Evolutionary conservation across 1,140 invertebrate species (phyloP), one percentile per base, ranked within the genome.

Genomic region (Drosophila dunni): DNA sequence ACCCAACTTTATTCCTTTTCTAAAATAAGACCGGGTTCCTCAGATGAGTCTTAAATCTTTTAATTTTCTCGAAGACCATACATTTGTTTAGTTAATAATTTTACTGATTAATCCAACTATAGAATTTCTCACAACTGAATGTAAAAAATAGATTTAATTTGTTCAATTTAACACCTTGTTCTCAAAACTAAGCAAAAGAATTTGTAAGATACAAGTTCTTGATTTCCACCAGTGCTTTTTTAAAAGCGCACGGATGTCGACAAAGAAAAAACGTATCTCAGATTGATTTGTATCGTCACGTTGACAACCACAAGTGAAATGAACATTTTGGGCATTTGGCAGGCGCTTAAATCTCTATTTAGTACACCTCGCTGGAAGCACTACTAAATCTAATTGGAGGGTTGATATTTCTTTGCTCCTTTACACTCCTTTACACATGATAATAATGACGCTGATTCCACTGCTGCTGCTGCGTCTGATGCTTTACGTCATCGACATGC

Each of bases 301-400:
- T 56, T 88, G 71, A 67, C 79, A 79, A 76, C 71, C 17, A 53
- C 60, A 36, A 74, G 51, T 61, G 66, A 77, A 83, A 46, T 80
- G 80, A 69, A 70, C 80, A 78, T 44, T 75, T 63, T 24, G 57
- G 65, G 53, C 54, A 29, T 50, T 34, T 64, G 29, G 40, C 46
- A 38, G 81, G 84, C 84, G 84, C 69, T 73, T 84, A 89, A 89
- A 90, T 89, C 84, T 84, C 71, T 75, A 84, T 81, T 89, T 89
- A 90, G 70, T 90, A 69, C 84, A 89, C 84, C 81, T 89, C 75
- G 51, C 58, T 72, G 66, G 64, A 58, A 81, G 38, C 71, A 70
- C 67, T 50, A 54, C 64, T 51, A 67, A 42, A 46, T 17, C n/a
- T 33, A 38, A 20, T 17, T 34, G 54, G 69, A 57, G 62, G 83